A percentile compares a stretch with the other conserved stretches of the same genome.
These are phyloP conservation scores for Chanos chanos DNA, from an alignment of 2,797 vertebrate species.

Conservation along the genomic window DNA sequence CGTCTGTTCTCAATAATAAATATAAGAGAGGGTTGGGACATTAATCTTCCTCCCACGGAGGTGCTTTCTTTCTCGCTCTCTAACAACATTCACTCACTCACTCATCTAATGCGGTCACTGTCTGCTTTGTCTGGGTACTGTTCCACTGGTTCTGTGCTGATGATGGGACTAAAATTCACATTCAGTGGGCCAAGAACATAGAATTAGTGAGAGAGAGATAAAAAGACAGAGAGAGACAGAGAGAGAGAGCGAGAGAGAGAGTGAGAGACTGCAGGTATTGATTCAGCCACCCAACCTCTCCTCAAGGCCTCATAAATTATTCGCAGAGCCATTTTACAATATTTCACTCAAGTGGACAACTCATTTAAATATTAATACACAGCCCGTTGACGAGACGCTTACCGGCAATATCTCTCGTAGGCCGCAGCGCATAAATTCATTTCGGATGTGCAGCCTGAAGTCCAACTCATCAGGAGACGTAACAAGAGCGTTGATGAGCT, in stretches of 20 bases:
- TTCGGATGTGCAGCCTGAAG: constrained; percentile 96
- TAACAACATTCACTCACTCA: constrained; percentile 10
- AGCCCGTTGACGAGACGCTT: constrained; percentile 66
- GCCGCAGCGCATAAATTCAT: constrained; percentile 98
- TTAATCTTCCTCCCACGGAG: constrained; percentile 32
- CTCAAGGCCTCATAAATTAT: constrained; percentile 66
- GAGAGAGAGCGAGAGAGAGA: neutral
- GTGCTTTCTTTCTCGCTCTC: neutral
- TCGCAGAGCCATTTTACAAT: constrained; percentile 60
- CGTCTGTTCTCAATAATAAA: constrained; percentile 48
- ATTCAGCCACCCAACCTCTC: constrained; percentile 54
- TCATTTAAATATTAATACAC: constrained; percentile 79
- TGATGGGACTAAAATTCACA: constrained; percentile 31
- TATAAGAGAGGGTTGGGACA: constrained; percentile 31
- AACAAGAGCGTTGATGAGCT: constrained; percentile 97
- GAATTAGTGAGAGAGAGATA: neutral
- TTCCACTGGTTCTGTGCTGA: constrained; percentile 21
- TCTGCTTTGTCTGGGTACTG: constrained; percentile 29
- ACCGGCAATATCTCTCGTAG: constrained; percentile 93
- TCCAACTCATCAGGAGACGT: constrained; percentile 98
- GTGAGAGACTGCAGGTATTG: constrained; percentile 40
- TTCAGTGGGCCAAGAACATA: constrained; percentile 4
- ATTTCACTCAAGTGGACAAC: constrained; percentile 69
- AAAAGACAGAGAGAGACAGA: neutral
- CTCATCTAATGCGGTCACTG: constrained; percentile 31